Evolutionary conservation across 2,113 vertebrate genomes (phyloP).

Genomic region (Tautogolabrus adspersus): DNA sequence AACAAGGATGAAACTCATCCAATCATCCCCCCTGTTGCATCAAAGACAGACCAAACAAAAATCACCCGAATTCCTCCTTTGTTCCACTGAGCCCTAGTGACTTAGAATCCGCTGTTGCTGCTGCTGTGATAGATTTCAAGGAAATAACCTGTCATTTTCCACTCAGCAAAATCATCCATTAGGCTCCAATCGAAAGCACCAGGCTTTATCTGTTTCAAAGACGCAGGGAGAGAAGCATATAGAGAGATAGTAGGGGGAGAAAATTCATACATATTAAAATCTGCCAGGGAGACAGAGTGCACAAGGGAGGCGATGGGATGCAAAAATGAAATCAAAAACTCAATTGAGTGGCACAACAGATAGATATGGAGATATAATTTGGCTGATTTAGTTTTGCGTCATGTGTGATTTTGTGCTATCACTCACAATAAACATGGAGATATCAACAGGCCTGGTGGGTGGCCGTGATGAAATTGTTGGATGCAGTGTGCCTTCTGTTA

Average conservation of each 20-base stretch:
- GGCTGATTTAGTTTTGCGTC: slow-evolving; percentile 59
- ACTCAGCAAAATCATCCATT: slow-evolving; percentile 70
- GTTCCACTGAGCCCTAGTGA: slow-evolving; percentile 42
- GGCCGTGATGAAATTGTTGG: background rate
- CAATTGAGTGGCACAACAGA: slow-evolving; percentile 65
- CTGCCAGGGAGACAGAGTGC: slow-evolving; percentile 39
- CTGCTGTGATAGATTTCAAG: slow-evolving; percentile 58
- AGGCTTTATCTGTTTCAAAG: slow-evolving; percentile 57
- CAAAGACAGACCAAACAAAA: slow-evolving; percentile 46
- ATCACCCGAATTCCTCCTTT: slow-evolving; percentile 46
- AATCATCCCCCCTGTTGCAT: slow-evolving; percentile 17
- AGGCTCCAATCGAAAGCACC: slow-evolving; percentile 49
- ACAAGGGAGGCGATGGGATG: slow-evolving; percentile 38
- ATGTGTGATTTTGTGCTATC: slow-evolving; percentile 50
- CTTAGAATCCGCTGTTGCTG: slow-evolving; percentile 39
- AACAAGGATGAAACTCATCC: slow-evolving; percentile 16
- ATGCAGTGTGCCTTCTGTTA: background rate
- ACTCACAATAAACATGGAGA: slow-evolving; percentile 44
- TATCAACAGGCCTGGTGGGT: slow-evolving; percentile 16
- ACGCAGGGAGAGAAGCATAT: slow-evolving; percentile 11
- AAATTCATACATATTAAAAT: slow-evolving; percentile 67
- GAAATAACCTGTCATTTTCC: slow-evolving; percentile 70
- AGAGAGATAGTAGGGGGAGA: slow-evolving; percentile 30
- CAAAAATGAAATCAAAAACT: slow-evolving; percentile 63
- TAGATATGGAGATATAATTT: slow-evolving; percentile 66